Evolutionary conservation across 2,888 invertebrate species (phyloP).

Genomic region (Xanthostigma xanthostigma): DNA sequence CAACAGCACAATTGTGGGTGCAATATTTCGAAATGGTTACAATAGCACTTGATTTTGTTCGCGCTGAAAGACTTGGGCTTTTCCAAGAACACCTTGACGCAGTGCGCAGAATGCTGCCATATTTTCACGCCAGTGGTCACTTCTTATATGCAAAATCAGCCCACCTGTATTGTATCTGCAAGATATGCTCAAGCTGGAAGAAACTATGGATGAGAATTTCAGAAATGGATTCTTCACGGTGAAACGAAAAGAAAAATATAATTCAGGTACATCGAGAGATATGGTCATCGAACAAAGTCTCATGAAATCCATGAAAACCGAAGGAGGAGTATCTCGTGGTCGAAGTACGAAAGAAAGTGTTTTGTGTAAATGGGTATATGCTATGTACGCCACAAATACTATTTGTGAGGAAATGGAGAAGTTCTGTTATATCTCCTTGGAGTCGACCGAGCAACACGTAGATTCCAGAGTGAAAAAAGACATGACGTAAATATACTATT

Average conservation of each 20-base stretch:
- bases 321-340: conserved; percentile 6
- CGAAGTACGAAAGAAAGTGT: conserved; percentile 15
- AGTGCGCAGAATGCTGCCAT: too few relatives aligned
- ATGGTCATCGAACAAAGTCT: conserved; percentile 4
- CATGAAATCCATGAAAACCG: conserved; percentile 5
- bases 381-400: conserved; percentile 17
- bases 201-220: conserved; percentile 16
- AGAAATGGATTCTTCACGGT: conserved; percentile 15
- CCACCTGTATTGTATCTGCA: conserved; percentile 14
- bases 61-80: too few relatives aligned
- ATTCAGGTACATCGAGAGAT: too few relatives aligned
- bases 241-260: too few relatives aligned
- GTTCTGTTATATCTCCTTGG: conserved; percentile 12
- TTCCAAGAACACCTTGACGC: too few relatives aligned
- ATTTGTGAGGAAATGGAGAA: conserved; percentile 18
- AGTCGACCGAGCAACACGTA: conserved; percentile 12
- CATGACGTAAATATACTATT: conserved; percentile 13
- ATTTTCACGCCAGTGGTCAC: conserved; percentile 21
- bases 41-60: too few relatives aligned
- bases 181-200: conserved; percentile 18
- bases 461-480: conserved; percentile 11
- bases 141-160: conserved; percentile 13
- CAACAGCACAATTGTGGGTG: too few relatives aligned
- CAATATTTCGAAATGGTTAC: too few relatives aligned
- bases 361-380: conserved; percentile 18